These are phyloP conservation scores for Agapostemon virescens DNA, from an alignment of 2,888 invertebrate genomes.

Conservation along the genomic window DNA sequence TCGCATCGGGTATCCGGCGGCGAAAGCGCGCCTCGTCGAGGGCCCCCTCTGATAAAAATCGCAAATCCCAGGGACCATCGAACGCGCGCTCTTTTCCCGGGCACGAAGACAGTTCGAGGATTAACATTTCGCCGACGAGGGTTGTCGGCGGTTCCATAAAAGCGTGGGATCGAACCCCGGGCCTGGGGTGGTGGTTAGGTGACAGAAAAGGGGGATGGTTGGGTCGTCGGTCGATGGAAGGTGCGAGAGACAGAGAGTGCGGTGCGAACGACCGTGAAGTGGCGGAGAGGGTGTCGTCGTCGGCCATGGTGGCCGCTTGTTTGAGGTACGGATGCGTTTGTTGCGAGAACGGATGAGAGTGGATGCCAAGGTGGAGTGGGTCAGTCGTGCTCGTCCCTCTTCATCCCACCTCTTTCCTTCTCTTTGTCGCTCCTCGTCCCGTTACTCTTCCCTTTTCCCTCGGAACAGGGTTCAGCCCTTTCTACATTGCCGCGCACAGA, in stretches of 20 bases:
- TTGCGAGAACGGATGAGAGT: constrained; percentile 56
- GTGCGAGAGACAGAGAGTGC: constrained; percentile 24
- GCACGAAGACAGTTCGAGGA: constrained; percentile 30
- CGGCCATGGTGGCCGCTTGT: constrained; percentile 39
- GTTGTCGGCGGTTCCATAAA: constrained; percentile 24
- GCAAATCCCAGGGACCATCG: constrained; percentile 10
- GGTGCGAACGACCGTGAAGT: constrained; percentile 53
- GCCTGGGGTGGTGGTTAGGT: neutral
- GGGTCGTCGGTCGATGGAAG: constrained; percentile 11
- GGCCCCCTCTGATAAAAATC: constrained; percentile 13
- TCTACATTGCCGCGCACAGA: neutral
- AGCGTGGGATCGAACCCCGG: constrained; percentile 20
- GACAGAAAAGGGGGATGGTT: neutral
- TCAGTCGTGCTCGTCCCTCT: constrained; percentile 32
- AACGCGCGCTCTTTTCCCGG: neutral
- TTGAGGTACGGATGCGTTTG: constrained; percentile 59
- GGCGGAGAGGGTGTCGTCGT: constrained; percentile 32
- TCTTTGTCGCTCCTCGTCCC: neutral
- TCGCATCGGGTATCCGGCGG: neutral
- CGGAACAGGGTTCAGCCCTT: neutral
- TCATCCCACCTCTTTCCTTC: neutral
- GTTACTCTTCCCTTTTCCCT: neutral
- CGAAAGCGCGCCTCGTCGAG: neutral
- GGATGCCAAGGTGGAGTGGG: constrained; percentile 52
- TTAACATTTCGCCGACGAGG: constrained; percentile 42